Conservation (phyloP, 1,140 invertebrate species). For the Pseudoatta argentina region DNA sequence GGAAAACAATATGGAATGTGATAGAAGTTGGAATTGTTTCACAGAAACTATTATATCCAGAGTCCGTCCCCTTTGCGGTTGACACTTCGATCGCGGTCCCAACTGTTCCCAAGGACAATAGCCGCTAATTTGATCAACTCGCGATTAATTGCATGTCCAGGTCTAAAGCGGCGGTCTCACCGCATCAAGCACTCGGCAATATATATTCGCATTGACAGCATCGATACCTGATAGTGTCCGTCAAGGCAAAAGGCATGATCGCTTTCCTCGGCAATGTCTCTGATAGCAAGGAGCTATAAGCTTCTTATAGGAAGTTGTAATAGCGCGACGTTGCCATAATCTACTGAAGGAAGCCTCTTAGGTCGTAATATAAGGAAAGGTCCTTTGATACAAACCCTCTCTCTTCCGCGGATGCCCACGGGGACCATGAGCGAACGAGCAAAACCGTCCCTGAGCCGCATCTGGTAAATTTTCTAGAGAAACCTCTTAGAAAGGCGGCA, state of each 20-base stretch:
- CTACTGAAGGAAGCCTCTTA: slow-evolving; percentile 58
- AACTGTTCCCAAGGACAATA: slow-evolving; percentile 56
- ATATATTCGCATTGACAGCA: slow-evolving; percentile 47
- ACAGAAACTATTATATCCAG: slow-evolving; percentile 15
- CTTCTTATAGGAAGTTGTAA: slow-evolving; percentile 56
- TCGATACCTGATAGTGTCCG: slow-evolving; percentile 44
- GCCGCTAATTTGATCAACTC: slow-evolving; percentile 71
- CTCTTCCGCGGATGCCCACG: slow-evolving; percentile 1
- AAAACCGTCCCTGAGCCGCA: slow-evolving; percentile 28
- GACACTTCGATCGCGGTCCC: slow-evolving; percentile 63
- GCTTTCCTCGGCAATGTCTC: slow-evolving; percentile 56
- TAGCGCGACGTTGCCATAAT: slow-evolving; percentile 60
- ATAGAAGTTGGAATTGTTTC: slow-evolving; percentile 30
- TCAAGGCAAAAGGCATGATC: slow-evolving; percentile 57
- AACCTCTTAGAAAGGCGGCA: slow-evolving; percentile 48
- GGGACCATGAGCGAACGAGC: slow-evolving; percentile 43
- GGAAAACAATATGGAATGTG: slow-evolving; percentile 22
- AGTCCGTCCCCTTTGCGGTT: slow-evolving; percentile 59
- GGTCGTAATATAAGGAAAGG: slow-evolving; percentile 57
- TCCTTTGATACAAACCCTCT: slow-evolving; percentile 52
- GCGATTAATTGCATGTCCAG: slow-evolving; percentile 68
- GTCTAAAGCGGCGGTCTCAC: slow-evolving; percentile 17
- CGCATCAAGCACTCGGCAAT: slow-evolving; percentile 19
- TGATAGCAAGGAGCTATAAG: slow-evolving; percentile 50
- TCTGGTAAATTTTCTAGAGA: slow-evolving; percentile 59